phyloP scores from a whole-genome alignment of 2,797 vertebrate genomes.

The Catamblyrhynchus diadema region DNA sequence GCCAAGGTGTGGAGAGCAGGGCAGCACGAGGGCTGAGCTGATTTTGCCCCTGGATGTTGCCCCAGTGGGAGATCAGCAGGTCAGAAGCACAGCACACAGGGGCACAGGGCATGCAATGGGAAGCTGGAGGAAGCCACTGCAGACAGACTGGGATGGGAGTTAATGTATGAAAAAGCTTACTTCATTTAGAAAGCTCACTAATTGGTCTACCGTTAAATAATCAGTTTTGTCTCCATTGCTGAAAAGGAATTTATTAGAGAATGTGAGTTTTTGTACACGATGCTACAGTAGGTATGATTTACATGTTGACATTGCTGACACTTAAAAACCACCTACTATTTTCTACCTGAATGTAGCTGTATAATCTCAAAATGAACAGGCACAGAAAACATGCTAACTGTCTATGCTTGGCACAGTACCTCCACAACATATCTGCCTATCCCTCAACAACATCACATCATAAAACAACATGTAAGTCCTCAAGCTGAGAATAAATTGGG shows the following conservation, averaged over 20 bases:
- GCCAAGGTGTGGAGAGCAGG: conserved; percentile 63
- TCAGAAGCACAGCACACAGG: conserved; percentile 56
- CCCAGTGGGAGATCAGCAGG: conserved; percentile 73
- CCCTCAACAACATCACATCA: conserved; percentile 18
- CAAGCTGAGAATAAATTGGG: conserved; percentile 64
- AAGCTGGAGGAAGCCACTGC: conserved; percentile 75
- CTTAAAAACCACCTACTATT: conserved; percentile 46
- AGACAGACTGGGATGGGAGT: conserved; percentile 87
- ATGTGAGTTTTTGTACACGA: conserved; percentile 81
- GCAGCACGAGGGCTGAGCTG: conserved; percentile 50
- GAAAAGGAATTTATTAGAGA: conserved; percentile 98
- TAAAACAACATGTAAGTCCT: conserved; percentile 78
- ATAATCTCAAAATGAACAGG: conserved; percentile 45
- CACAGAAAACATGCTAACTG: conserved; percentile 20
- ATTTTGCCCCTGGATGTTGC: conserved; percentile 76
- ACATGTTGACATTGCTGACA: conserved; percentile 78
- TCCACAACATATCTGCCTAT: neutral
- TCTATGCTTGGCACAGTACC: neutral
- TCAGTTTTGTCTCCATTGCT: conserved; percentile 99
- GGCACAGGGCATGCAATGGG: conserved; percentile 74
- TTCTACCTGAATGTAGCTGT: conserved; percentile 51
- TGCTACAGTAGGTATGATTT: conserved; percentile 79
- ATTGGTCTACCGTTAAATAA: conserved; percentile 99
- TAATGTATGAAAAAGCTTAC: conserved; percentile 99
- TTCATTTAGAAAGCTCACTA: conserved; percentile 99